phyloP scores from a whole-genome alignment of 1,140 invertebrate genomes.

The Telenomus remus region DNA sequence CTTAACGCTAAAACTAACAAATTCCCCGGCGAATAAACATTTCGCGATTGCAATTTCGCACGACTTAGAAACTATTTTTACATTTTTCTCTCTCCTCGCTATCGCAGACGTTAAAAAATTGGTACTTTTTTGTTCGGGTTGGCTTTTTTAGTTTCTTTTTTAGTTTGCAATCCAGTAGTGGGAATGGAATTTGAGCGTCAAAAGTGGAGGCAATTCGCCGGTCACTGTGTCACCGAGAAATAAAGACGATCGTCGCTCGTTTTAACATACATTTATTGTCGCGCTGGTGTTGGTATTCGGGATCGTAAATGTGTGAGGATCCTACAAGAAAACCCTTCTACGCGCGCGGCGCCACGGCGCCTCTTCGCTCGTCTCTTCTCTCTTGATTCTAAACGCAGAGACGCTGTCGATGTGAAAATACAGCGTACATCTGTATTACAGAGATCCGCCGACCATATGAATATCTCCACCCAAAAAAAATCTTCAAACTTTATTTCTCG shows the following conservation, averaged over 20 bases:
- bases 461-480: conserved; percentile 34
- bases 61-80: no score
- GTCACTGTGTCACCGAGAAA: conserved; percentile 58
- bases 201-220: conserved; percentile 56
- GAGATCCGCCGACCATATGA: conserved; percentile 46
- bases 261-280: conserved; percentile 33
- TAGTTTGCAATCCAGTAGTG: conserved; percentile 23
- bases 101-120: conserved; percentile 20
- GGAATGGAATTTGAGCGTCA: conserved; percentile 50
- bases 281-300: conserved; percentile 39
- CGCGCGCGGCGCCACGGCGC: conserved; percentile 75
- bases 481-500: background rate
- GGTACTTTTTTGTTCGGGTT: background rate
- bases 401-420: conserved; percentile 55
- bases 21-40: no score
- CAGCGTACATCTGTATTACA: conserved; percentile 43
- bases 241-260: conserved; percentile 53
- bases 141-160: no score
- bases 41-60: no score
- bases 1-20: background rate
- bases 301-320: conserved; percentile 59
- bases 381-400: conserved; percentile 48
- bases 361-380: conserved; percentile 59
- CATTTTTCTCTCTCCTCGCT: no score
- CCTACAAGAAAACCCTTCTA: conserved; percentile 76